phyloP scores from a whole-genome alignment of 2,888 invertebrate genomes.

The Drosophila nigricruria region DNA sequence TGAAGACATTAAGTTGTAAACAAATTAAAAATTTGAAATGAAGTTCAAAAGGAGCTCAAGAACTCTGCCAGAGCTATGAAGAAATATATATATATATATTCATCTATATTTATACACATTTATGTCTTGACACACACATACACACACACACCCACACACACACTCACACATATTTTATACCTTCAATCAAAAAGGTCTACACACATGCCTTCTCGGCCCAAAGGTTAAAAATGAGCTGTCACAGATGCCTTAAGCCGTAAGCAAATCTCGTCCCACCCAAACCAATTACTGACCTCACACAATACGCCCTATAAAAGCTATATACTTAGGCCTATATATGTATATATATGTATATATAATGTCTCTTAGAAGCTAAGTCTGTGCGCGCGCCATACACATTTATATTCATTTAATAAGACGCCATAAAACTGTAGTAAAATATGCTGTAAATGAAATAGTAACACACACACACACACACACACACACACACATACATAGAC shows the following conservation, averaged over 20 bases:
- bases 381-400: constrained; percentile 55
- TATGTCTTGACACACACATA: constrained; percentile 15
- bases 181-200: constrained; percentile 61
- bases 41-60: no score
- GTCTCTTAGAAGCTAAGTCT: constrained; percentile 10
- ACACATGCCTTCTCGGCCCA: constrained; percentile 46
- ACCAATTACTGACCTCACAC: constrained; percentile 53
- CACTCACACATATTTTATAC: not conserved
- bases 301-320: constrained; percentile 18
- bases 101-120: not conserved
- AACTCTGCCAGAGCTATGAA: not conserved
- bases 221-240: constrained; percentile 44
- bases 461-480: constrained; percentile 32
- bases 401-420: constrained; percentile 80
- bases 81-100: not conserved
- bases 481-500: constrained; percentile 13
- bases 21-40: no score
- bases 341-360: not conserved
- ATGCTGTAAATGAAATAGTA: constrained; percentile 80
- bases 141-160: constrained; percentile 22
- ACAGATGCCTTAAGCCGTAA: constrained; percentile 6
- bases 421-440: constrained; percentile 82
- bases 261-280: not conserved
- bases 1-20: not conserved
- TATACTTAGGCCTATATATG: not conserved